A percentile compares a stretch with the other conserved stretches of the same genome.
Conservation (phyloP, 2,113 vertebrate species). For the Callipepla squamata region DNA sequence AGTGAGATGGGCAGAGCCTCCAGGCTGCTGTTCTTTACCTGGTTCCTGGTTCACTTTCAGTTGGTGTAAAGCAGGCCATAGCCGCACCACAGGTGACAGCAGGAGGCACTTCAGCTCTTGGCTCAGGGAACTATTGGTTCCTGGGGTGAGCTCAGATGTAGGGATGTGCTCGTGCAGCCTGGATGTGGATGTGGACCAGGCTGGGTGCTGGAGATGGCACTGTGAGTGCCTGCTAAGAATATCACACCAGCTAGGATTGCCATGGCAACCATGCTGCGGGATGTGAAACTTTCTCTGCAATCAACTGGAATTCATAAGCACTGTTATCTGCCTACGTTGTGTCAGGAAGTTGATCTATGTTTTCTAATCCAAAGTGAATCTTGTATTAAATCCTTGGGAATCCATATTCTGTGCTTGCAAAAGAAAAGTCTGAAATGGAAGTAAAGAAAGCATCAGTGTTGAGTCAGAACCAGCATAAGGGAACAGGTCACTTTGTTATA, state of each 20-base stretch:
- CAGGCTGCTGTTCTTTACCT: too few relatives aligned
- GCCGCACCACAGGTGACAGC: not conserved
- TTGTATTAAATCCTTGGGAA: not conserved
- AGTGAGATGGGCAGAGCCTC: too few relatives aligned
- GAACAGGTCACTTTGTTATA: not conserved
- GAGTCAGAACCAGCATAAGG: not conserved
- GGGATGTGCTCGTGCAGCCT: constrained; percentile 37
- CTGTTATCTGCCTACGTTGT: constrained; percentile 32
- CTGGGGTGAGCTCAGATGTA: not conserved
- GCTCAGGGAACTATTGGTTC: not conserved
- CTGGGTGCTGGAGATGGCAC: constrained; percentile 32
- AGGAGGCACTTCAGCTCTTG: not conserved
- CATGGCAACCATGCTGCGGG: constrained; percentile 80
- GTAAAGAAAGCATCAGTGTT: not conserved
- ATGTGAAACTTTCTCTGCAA: constrained; percentile 61
- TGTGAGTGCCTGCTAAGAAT: constrained; percentile 80
- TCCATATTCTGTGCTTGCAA: fast-evolving
- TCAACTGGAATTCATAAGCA: constrained; percentile 40
- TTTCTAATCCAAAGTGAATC: not conserved
- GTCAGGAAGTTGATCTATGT: not conserved
- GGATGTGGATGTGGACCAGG: constrained; percentile 42
- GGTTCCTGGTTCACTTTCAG: too few relatives aligned
- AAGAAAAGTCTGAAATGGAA: not conserved
- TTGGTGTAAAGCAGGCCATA: too few relatives aligned
- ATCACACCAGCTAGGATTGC: constrained; percentile 67